phyloP scores from a whole-genome alignment of 2,888 invertebrate species.

The Pherbina coryleti region DNA sequence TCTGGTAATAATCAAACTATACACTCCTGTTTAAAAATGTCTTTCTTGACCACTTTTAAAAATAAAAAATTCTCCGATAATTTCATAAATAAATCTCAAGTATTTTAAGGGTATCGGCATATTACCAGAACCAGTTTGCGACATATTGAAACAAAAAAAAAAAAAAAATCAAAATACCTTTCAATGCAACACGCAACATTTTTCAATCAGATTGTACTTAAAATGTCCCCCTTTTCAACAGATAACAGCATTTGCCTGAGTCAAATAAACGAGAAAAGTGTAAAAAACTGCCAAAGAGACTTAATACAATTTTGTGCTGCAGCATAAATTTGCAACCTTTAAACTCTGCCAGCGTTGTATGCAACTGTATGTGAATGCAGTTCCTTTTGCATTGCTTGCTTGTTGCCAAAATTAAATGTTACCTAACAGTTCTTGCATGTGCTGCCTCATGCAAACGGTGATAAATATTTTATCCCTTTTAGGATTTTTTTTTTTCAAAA shows the following conservation, averaged over 20 bases:
- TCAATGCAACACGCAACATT: background rate
- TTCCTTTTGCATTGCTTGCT: background rate
- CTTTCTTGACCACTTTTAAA: no score
- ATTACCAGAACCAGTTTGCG: background rate
- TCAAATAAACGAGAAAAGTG: background rate
- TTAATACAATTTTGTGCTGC: constrained; percentile 4
- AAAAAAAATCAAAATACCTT: background rate
- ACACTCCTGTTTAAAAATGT: no score
- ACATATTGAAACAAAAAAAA: background rate
- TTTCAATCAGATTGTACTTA: background rate
- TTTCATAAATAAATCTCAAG: no score
- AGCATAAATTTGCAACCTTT: constrained; percentile 31
- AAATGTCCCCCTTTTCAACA: background rate
- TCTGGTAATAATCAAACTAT: no score
- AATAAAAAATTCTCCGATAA: no score
- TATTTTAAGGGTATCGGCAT: no score
- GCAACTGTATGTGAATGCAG: background rate
- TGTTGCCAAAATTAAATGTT: constrained; percentile 16
- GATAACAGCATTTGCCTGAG: background rate
- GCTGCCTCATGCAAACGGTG: background rate
- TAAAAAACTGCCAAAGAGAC: background rate
- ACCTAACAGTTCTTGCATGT: constrained; percentile 11
- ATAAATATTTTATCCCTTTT: constrained; percentile 12
- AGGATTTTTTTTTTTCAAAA: constrained; percentile 2
- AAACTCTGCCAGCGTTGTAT: background rate